Evolutionary conservation across 2,113 vertebrate species (phyloP).

Genomic region (Gymnorhina tibicen): DNA sequence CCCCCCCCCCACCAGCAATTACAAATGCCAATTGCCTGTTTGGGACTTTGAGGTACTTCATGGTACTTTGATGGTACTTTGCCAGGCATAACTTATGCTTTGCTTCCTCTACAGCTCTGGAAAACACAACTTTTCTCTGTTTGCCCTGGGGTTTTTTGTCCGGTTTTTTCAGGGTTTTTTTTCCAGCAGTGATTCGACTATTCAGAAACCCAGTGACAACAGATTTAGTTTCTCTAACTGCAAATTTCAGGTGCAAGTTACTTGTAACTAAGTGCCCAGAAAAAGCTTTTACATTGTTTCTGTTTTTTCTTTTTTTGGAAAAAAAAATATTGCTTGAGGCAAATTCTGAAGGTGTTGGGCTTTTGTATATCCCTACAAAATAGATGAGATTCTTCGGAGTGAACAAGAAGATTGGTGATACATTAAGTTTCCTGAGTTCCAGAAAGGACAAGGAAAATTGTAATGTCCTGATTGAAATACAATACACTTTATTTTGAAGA

Average conservation of each 20-base stretch:
- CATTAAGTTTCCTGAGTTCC: background rate
- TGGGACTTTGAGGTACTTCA: background rate
- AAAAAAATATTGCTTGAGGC: background rate
- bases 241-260: background rate
- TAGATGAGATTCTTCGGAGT: background rate
- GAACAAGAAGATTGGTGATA: background rate
- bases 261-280: background rate
- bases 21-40: background rate
- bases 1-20: fast-evolving
- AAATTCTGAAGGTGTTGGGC: background rate
- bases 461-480: background rate
- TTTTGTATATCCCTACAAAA: background rate
- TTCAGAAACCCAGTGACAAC: background rate
- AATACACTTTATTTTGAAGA: background rate
- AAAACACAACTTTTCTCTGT: background rate
- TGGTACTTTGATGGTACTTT: background rate
- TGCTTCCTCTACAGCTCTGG: background rate
- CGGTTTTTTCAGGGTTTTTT: background rate
- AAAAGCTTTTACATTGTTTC: background rate
- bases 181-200: background rate
- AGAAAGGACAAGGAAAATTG: background rate
- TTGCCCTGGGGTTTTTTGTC: background rate
- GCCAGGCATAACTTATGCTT: background rate
- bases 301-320: background rate
- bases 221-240: background rate